Evolutionary conservation across 2,797 vertebrate genomes (phyloP), one percentile per base, ranked within the genome.

Genomic region (Leucoraja ocellata): DNA sequence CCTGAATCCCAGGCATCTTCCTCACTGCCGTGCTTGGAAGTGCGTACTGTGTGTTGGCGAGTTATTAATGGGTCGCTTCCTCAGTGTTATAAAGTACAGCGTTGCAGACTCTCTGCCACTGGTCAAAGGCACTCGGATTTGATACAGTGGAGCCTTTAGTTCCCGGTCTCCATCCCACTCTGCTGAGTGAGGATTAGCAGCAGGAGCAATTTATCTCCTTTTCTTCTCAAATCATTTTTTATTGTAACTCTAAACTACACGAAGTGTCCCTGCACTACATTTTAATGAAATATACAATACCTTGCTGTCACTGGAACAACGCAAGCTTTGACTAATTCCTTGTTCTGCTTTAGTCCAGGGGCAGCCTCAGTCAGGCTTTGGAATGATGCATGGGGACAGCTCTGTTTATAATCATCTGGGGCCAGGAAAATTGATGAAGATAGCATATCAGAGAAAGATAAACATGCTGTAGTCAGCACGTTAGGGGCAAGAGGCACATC

Each of bases 201-300:
- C 90, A 18, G 46, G 65, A 54, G 32, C 90, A 74, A 91, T 91
- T 91, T 91, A 91, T 74, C 90, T 54, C 90, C n/a, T 65, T 32
- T 91, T 91, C 68, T 73, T 25, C 94, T 95, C 93, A 93, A 94
- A 94, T 94, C 58, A 86, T 96, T 94, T 94, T 95, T 96, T 96
- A 97, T 96, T 95, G 93, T 94, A 96, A 96, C 96, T 95, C 96
- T 97, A 98, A 98, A 97, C 97, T 97, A 95, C 95, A 93, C 93
- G 94, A 95, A 95, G 96, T 97, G 97, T 97, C 97, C 96, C 94
- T 95, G 96, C 97, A 97, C 97, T 98, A 98, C 96, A 97, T 98
- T 98, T 98, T 97, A 96, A 97, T 99, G 98, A 99, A 98, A 97
- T 98, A 99, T 98, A 95, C 96, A 95, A 94, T 0, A 94, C 96